Percentiles rank a stretch among this genome's conserved stretches.
Conservation (phyloP, 2,888 invertebrate genomes). For the Unio delphinus region DNA sequence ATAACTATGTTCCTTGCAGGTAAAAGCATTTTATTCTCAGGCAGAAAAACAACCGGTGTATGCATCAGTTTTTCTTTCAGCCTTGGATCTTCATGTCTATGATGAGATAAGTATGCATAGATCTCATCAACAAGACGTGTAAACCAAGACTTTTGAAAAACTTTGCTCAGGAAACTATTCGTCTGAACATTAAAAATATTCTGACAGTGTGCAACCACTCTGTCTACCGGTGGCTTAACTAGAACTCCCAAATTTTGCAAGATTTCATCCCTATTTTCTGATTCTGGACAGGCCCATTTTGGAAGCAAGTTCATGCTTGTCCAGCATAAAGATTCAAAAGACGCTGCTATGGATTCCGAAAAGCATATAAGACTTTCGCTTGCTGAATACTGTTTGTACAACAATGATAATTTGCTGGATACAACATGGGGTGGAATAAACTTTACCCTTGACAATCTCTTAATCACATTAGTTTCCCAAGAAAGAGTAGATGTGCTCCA, state of each 20-base stretch:
- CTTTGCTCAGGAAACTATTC: not conserved
- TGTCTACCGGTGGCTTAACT: conserved; percentile 8
- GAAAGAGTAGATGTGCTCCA: conserved; percentile 2
- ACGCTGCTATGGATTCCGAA: conserved; percentile 5
- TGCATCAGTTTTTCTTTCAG: conserved; percentile 8
- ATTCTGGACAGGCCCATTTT: not conserved
- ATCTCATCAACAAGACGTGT: not conserved
- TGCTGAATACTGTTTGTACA: not conserved
- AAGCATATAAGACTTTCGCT: conserved; percentile 7
- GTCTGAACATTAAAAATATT: conserved; percentile 17
- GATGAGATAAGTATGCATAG: conserved; percentile 4
- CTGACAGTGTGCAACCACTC: conserved; percentile 22
- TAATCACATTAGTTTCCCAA: not conserved
- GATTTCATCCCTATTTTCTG: not conserved
- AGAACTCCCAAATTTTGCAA: conserved; percentile 15
- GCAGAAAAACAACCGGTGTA: conserved; percentile 5
- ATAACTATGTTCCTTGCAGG: conserved; percentile 9
- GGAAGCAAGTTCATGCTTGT: conserved; percentile 21
- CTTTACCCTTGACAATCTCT: conserved; percentile 1
- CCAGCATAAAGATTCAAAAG: conserved; percentile 14
- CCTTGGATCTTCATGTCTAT: conserved; percentile 1
- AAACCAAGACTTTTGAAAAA: too few relatives aligned
- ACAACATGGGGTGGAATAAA: too few relatives aligned
- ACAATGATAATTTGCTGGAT: not conserved
- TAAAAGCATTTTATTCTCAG: conserved; percentile 6